These are phyloP conservation scores for Apamea epomidion DNA, from an alignment of 2,888 invertebrate genomes.

Conservation along the genomic window DNA sequence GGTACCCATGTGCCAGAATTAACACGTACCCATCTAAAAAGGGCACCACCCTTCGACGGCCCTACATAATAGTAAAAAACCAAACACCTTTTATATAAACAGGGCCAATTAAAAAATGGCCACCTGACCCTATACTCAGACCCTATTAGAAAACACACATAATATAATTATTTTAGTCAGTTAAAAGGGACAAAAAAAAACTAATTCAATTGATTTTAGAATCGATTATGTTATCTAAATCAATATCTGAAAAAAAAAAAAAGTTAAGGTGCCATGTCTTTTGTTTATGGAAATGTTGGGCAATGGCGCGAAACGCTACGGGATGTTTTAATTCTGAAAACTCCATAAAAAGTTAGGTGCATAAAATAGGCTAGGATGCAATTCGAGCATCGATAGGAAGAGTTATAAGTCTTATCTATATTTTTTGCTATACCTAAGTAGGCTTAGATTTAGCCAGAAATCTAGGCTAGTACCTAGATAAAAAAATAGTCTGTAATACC, in stretches of 20 bases:
- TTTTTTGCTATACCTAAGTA: background rate
- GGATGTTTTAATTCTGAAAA: background rate
- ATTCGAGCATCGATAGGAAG: background rate
- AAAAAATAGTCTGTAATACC: background rate
- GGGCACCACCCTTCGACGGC: constrained; percentile 59
- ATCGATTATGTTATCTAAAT: constrained; percentile 86
- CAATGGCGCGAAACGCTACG: constrained; percentile 38
- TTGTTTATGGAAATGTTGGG: constrained; percentile 25
- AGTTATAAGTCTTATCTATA: background rate
- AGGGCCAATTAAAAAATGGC: constrained; percentile 67
- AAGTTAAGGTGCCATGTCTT: constrained; percentile 34
- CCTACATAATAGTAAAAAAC: constrained; percentile 64
- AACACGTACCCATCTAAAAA: constrained; percentile 60
- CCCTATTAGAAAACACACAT: constrained; percentile 71
- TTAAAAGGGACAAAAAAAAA: constrained; percentile 72
- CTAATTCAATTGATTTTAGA: constrained; percentile 79
- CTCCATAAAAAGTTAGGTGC: background rate
- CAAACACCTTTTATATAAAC: constrained; percentile 69
- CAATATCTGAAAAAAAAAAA: constrained; percentile 76
- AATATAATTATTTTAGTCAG: constrained; percentile 77
- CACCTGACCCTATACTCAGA: constrained; percentile 67
- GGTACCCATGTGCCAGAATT: constrained; percentile 46
- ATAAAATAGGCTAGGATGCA: background rate
- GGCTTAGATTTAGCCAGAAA: background rate
- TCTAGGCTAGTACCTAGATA: background rate